A percentile compares a stretch with the other conserved stretches of the same genome.
Evolutionary conservation across 2,888 invertebrate species (phyloP).

Genomic region (Drosophila mulleri): DNA sequence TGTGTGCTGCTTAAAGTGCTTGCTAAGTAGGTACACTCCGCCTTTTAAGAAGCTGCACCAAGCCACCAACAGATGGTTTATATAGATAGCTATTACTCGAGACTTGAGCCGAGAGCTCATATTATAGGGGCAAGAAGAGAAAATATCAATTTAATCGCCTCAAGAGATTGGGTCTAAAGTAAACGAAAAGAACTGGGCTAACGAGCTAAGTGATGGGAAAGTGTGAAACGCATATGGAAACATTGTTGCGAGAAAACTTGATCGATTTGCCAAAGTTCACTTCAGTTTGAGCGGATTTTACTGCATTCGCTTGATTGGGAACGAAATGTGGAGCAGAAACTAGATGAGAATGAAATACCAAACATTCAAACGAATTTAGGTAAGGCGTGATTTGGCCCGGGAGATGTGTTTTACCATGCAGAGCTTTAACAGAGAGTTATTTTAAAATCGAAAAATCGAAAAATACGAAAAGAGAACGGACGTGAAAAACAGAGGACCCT

Average conservation of each 20-base stretch:
- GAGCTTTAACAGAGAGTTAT: too few relatives aligned
- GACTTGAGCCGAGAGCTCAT: conserved; percentile 5
- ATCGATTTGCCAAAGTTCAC: too few relatives aligned
- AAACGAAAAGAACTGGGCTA: conserved; percentile 1
- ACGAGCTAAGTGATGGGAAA: neutral
- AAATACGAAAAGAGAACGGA: too few relatives aligned
- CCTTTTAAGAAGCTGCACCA: conserved; percentile 12
- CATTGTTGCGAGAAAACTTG: neutral
- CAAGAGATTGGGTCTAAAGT: neutral
- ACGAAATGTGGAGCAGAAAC: neutral
- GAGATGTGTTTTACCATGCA: too few relatives aligned
- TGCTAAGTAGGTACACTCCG: conserved; percentile 10
- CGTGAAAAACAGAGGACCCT: too few relatives aligned
- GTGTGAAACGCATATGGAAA: neutral
- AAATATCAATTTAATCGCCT: neutral
- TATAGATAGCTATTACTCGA: conserved; percentile 37
- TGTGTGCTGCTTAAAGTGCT: conserved; percentile 17
- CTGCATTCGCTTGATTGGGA: too few relatives aligned
- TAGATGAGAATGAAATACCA: neutral
- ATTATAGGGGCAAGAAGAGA: neutral
- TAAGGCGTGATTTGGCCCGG: too few relatives aligned
- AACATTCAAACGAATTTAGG: neutral
- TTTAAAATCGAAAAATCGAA: too few relatives aligned
- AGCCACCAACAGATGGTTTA: conserved; percentile 31
- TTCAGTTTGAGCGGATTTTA: neutral